These are phyloP conservation scores for Portunus trituberculatus DNA, from an alignment of 1,140 invertebrate species.

Conservation along the genomic window DNA sequence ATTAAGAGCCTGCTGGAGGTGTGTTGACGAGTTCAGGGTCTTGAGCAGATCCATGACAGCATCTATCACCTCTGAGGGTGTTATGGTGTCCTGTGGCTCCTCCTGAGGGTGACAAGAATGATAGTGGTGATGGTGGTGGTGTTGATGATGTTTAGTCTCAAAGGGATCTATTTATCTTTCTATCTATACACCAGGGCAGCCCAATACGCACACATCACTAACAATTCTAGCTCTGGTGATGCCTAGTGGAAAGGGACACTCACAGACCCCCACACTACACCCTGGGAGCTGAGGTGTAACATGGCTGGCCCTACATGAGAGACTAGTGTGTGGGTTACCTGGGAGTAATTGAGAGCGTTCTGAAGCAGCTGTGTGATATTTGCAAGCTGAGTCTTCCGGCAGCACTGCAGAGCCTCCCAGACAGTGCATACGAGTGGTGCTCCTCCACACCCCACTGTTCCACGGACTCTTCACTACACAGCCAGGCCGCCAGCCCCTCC, in stretches of 20 bases:
- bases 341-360: neutral
- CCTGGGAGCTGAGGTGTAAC: neutral
- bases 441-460: too few relatives aligned
- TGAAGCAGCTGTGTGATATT: neutral
- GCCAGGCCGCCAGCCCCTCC: neutral
- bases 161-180: too few relatives aligned
- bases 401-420: neutral
- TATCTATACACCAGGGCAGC: too few relatives aligned
- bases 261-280: neutral
- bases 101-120: neutral
- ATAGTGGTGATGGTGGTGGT: too few relatives aligned
- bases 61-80: neutral
- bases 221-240: too few relatives aligned
- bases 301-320: too few relatives aligned
- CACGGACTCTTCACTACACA: neutral
- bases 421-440: neutral
- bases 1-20: neutral
- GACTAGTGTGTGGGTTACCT: neutral
- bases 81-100: neutral
- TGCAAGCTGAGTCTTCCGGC: neutral
- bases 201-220: too few relatives aligned
- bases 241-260: neutral
- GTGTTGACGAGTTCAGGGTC: neutral
- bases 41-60: neutral
- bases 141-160: too few relatives aligned